Evolutionary conservation across 2,797 vertebrate species (phyloP), one percentile per base, ranked within the genome.

Genomic region (Sciurus vulgaris): DNA sequence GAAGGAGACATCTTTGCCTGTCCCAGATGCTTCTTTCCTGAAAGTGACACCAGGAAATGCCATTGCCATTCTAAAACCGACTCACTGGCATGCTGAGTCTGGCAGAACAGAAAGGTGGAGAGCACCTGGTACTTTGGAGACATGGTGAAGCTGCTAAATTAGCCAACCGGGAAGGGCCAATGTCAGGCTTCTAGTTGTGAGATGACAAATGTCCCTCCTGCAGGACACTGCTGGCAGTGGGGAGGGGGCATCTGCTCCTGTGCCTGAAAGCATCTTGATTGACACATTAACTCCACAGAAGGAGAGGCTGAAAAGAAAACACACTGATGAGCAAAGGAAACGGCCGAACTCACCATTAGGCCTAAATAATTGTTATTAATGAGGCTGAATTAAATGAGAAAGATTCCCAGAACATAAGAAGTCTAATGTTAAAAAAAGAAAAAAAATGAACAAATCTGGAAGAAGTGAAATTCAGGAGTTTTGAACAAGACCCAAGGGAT

Each of bases 301-400:
- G 11, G 26, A 82, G 18, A 90, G 38, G 38, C 2, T 83, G 61
- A 65, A 93, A 74, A 61, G 10, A 79, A 94, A 44, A 61, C 54
- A 51, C 33, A 28, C 14, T 2, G 74, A 76, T 86, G 70, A 96
- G 49, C 47, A 63, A 49, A 86, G 74, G 86, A 79, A 86, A 79
- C 38, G 88, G 73, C 18, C 56, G 47, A 93, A 81, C 30, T 93
- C 77, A 76, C 91, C 85, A 89, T 93, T 86, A 95, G 90, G 59
- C 47, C 65, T 84, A 88, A 94, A 38, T 94, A 76, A 95, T 91
- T 96, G 73, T 83, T 96, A 86, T 95, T 96, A 96, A 92, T 92
- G 85, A 97, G 82, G 51, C 44, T 86, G 54, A 96, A 93, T 96
- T 86, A 96, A 96, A 41, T 69, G 59, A 38, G 92, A 96, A 96